A percentile compares a stretch with the other conserved stretches of the same genome.
Evolutionary conservation across 2,888 invertebrate species (phyloP).

Genomic region (Eilema depressum): DNA sequence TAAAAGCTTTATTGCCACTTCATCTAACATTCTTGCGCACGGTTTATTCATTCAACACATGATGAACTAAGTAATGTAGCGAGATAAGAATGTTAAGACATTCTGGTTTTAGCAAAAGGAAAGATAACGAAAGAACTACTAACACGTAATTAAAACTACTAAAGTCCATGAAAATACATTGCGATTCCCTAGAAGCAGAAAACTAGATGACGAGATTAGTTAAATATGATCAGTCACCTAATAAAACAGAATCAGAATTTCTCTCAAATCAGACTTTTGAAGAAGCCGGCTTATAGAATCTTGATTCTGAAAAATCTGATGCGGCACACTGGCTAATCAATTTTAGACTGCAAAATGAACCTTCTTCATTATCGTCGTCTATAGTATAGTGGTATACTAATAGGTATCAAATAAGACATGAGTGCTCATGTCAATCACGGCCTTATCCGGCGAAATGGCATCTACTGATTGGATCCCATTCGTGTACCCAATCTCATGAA

Average conservation of each 20-base stretch:
- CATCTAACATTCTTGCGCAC: constrained; percentile 20
- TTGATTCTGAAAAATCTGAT: too few species aligned
- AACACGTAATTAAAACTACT: constrained; percentile 16
- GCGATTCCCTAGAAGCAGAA: neutral
- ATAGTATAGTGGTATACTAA: too few species aligned
- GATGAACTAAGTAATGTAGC: constrained; percentile 39
- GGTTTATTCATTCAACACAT: constrained; percentile 23
- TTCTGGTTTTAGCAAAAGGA: constrained; percentile 20
- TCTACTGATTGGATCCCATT: neutral
- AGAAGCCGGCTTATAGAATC: too few species aligned
- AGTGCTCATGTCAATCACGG: too few species aligned
- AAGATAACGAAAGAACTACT: constrained; percentile 17
- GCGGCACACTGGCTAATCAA: too few species aligned
- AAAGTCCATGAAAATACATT: constrained; percentile 15
- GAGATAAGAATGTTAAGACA: constrained; percentile 43
- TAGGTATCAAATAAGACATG: too few species aligned
- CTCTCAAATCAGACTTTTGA: too few species aligned
- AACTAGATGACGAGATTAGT: neutral
- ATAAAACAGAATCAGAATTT: too few species aligned
- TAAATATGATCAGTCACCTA: neutral
- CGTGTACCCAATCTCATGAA: neutral
- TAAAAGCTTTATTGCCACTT: constrained; percentile 23
- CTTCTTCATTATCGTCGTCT: too few species aligned
- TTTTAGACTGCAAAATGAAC: too few species aligned
- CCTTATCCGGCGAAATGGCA: neutral